Conservation (phyloP, 2,113 vertebrate genomes). For the Pomatostomus ruficeps region DNA sequence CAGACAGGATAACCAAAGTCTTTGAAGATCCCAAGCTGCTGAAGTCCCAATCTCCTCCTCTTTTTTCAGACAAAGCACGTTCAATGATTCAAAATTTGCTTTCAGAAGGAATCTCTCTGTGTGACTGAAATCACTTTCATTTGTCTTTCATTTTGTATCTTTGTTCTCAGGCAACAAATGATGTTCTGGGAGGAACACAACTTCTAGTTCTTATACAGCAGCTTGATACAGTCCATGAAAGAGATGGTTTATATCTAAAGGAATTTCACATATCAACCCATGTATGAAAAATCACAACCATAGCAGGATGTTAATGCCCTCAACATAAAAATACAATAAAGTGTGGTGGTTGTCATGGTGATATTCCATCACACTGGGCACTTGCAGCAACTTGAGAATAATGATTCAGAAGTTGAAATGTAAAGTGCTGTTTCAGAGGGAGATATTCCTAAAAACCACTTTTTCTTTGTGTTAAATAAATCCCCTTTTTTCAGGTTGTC, state of each 20-base stretch:
- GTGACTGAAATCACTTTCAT: neutral
- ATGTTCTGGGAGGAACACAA: neutral
- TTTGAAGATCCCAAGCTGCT: neutral
- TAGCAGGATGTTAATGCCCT: neutral
- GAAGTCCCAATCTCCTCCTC: neutral
- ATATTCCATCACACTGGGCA: neutral
- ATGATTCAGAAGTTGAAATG: neutral
- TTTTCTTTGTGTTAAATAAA: neutral
- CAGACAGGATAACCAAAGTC: neutral
- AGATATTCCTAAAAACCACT: neutral
- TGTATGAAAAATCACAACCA: neutral
- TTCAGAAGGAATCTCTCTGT: neutral
- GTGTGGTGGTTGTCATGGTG: slow-evolving; percentile 13
- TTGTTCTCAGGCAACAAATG: neutral
- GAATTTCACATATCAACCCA: neutral
- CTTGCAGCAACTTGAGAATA: neutral
- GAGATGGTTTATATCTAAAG: neutral
- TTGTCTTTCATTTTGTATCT: neutral
- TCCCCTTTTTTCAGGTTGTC: neutral
- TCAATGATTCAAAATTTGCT: neutral
- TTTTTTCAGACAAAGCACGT: neutral
- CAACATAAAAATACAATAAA: neutral
- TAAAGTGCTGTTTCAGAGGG: neutral
- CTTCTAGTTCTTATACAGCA: neutral
- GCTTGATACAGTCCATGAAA: neutral